phyloP scores from a whole-genome alignment of 2,113 vertebrate genomes.

The Heterochromis multidens region DNA sequence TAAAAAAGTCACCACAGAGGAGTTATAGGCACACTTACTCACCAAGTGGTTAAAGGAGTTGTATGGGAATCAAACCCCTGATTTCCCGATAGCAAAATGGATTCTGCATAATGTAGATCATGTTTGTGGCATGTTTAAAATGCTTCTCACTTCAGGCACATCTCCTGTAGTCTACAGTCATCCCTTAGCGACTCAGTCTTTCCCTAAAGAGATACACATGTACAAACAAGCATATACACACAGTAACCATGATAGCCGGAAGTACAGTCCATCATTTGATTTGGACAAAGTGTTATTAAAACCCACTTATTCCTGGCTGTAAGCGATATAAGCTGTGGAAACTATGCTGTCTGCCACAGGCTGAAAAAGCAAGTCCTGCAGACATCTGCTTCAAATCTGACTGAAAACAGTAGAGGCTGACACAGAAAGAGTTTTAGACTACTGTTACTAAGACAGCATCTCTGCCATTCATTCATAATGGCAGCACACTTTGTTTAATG shows the following conservation, averaged over 20 bases:
- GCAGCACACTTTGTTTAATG: not conserved
- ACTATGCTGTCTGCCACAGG: slow-evolving; percentile 46
- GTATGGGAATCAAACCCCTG: not conserved
- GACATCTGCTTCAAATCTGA: slow-evolving; percentile 69
- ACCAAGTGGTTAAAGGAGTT: not conserved
- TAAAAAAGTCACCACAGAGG: not conserved
- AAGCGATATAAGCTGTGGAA: slow-evolving; percentile 53
- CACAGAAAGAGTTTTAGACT: not conserved
- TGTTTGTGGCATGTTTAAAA: not conserved
- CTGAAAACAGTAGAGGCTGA: slow-evolving; percentile 10
- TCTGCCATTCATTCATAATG: not conserved
- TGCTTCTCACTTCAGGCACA: not conserved
- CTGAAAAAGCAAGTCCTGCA: slow-evolving; percentile 39
- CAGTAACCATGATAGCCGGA: slow-evolving; percentile 7
- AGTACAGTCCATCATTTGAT: slow-evolving; percentile 63
- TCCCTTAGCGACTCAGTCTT: not conserved
- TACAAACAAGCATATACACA: not conserved
- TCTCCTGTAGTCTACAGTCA: not conserved
- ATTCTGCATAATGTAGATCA: not conserved
- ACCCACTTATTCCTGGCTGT: slow-evolving; percentile 62
- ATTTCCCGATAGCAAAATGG: not conserved
- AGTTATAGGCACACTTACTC: not conserved
- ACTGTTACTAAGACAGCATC: not conserved
- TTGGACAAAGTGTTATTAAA: slow-evolving; percentile 72
- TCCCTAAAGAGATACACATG: not conserved